phyloP scores from a whole-genome alignment of 2,797 vertebrate species.

The Ceyx erithaca region DNA sequence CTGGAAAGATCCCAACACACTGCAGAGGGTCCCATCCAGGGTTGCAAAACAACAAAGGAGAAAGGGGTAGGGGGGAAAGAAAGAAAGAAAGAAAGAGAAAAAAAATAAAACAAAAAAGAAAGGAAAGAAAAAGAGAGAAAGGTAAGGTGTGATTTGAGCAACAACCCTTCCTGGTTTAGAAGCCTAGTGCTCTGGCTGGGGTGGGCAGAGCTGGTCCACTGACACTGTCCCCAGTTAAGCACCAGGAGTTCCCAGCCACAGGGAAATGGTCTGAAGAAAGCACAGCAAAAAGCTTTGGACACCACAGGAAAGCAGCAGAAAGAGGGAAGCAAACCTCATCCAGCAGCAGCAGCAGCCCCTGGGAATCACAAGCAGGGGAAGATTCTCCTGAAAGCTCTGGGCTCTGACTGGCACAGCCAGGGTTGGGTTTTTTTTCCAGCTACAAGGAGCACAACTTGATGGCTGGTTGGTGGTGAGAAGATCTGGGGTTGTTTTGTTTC shows the following conservation, averaged over 20 bases:
- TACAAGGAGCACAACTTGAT: background rate
- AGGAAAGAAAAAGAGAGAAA: constrained; percentile 70
- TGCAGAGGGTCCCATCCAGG: constrained; percentile 66
- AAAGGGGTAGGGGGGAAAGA: background rate
- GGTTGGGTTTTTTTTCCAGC: background rate
- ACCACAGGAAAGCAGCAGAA: background rate
- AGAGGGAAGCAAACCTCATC: background rate
- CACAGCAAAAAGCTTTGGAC: background rate
- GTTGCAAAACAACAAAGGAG: background rate
- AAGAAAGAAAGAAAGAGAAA: background rate
- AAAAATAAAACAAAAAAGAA: background rate
- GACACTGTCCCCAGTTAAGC: background rate
- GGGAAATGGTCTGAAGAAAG: background rate
- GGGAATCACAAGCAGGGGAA: background rate
- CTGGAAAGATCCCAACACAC: constrained; percentile 54
- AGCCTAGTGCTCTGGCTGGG: background rate
- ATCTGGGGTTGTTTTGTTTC: background rate
- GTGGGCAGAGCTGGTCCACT: background rate
- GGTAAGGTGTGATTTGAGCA: constrained; percentile 62
- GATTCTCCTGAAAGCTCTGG: background rate
- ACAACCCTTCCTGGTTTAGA: constrained; percentile 1
- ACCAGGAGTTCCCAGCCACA: background rate
- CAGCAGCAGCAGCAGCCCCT: background rate
- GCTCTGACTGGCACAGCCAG: background rate
- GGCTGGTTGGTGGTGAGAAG: background rate